Evolutionary conservation across 2,888 invertebrate genomes (phyloP).

Genomic region (Nesidiocoris tenuis): DNA sequence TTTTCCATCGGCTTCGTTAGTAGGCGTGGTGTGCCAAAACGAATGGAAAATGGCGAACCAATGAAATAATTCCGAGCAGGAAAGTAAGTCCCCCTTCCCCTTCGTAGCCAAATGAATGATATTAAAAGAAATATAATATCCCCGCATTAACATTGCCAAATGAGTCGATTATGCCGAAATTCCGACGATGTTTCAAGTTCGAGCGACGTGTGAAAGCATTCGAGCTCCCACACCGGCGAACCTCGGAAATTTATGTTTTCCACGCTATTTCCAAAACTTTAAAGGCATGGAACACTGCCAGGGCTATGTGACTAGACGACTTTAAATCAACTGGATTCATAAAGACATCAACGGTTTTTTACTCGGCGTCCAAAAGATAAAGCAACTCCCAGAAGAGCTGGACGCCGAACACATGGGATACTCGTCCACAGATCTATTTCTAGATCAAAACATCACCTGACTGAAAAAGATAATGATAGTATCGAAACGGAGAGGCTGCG

Average conservation of each 20-base stretch:
- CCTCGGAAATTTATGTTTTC: neutral
- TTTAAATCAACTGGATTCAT: slow-evolving; percentile 27
- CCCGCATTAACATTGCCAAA: too few species aligned
- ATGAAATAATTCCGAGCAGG: too few species aligned
- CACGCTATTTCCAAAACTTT: slow-evolving; percentile 11
- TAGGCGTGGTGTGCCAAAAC: slow-evolving; percentile 1
- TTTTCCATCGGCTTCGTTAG: too few species aligned
- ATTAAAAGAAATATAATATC: too few species aligned
- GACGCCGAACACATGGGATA: neutral
- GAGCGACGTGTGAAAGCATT: too few species aligned
- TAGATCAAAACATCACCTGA: slow-evolving; percentile 36
- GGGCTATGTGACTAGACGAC: neutral
- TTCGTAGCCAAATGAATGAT: too few species aligned
- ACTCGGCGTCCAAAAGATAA: slow-evolving; percentile 15
- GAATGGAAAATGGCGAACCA: slow-evolving; percentile 1
- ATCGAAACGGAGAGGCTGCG: slow-evolving; percentile 16
- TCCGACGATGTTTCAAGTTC: too few species aligned
- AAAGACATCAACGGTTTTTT: slow-evolving; percentile 30
- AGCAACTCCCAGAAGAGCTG: slow-evolving; percentile 3
- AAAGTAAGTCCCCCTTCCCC: neutral
- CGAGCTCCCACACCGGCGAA: too few species aligned
- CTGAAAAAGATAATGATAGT: slow-evolving; percentile 20
- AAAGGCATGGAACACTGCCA: slow-evolving; percentile 29
- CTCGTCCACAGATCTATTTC: slow-evolving; percentile 8
- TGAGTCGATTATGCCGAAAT: too few species aligned